These are phyloP conservation scores for Porites rus DNA, from an alignment of 92 coral and sea anemone species.

Conservation along the genomic window DNA sequence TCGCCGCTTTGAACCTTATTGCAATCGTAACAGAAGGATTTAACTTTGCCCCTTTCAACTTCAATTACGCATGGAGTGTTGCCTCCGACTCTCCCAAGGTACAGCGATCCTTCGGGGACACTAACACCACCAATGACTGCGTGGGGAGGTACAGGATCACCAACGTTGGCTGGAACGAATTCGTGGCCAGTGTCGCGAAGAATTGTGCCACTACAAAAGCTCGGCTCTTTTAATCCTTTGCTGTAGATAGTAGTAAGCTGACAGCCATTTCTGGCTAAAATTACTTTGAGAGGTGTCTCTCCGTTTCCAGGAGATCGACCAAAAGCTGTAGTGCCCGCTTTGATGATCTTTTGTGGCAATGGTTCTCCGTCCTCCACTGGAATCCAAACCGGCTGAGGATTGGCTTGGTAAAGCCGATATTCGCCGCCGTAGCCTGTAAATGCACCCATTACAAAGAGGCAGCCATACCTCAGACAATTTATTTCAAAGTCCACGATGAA, in stretches of 20 bases:
- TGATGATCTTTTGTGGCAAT: no score
- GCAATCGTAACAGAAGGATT: background rate
- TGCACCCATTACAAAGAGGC: conserved; percentile 1
- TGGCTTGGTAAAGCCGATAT: no score
- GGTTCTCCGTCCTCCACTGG: no score
- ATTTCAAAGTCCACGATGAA: conserved; percentile 12
- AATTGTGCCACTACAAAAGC: background rate
- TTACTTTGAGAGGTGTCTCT: no score
- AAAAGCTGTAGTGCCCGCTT: no score
- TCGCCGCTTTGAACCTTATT: background rate
- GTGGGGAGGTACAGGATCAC: conserved; percentile 18
- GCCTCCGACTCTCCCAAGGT: conserved; percentile 15
- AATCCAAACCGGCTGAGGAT: no score
- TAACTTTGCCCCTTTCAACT: background rate
- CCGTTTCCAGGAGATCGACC: no score
- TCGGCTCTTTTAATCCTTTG: no score
- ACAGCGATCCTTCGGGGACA: background rate
- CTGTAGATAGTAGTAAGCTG: no score
- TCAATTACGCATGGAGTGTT: background rate
- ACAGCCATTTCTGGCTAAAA: no score
- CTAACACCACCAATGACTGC: background rate
- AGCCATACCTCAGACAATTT: background rate
- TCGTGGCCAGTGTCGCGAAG: background rate
- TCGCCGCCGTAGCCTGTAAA: no score
- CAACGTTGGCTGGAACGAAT: background rate